phyloP scores from a whole-genome alignment of 2,888 invertebrate species.

The Cremastobaeus sp. region DNA sequence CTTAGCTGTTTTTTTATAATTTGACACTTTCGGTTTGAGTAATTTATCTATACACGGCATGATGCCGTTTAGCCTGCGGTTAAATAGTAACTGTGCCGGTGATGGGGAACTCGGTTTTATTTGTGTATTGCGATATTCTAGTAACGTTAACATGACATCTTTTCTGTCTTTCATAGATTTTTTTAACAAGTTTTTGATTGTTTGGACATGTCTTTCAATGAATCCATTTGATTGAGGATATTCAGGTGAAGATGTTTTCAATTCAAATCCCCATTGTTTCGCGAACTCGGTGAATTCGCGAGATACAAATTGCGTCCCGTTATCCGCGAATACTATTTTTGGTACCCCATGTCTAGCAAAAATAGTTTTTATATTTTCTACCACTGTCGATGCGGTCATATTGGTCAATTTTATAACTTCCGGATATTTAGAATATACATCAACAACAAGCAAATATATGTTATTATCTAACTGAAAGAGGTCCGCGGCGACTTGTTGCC shows the following conservation, averaged over 20 bases:
- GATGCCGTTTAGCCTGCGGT: conserved; percentile 32
- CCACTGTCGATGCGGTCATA: conserved; percentile 20
- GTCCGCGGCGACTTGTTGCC: conserved; percentile 54
- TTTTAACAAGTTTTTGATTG: conserved; percentile 59
- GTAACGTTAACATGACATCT: conserved; percentile 39
- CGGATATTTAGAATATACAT: conserved; percentile 50
- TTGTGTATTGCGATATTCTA: conserved; percentile 60
- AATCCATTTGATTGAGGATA: conserved; percentile 34
- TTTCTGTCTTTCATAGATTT: conserved; percentile 35
- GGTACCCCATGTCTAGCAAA: conserved; percentile 62
- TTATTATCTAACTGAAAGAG: conserved; percentile 41
- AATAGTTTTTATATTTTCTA: conserved; percentile 49
- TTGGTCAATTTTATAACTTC: conserved; percentile 26
- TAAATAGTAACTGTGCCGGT: conserved; percentile 45
- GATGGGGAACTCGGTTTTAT: conserved; percentile 34
- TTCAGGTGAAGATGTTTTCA: conserved; percentile 27
- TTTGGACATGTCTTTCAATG: conserved; percentile 54
- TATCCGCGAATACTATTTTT: conserved; percentile 57
- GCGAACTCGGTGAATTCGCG: conserved; percentile 22
- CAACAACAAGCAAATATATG: conserved; percentile 48
- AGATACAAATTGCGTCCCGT: conserved; percentile 35
- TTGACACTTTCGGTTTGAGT: neutral
- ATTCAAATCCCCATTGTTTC: conserved; percentile 25
- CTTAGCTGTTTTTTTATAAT: neutral
- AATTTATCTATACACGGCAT: conserved; percentile 6